Base-by-base conservation (phyloP, 1,140 invertebrate genomes). In the Listronotus oregonensis region DNA sequence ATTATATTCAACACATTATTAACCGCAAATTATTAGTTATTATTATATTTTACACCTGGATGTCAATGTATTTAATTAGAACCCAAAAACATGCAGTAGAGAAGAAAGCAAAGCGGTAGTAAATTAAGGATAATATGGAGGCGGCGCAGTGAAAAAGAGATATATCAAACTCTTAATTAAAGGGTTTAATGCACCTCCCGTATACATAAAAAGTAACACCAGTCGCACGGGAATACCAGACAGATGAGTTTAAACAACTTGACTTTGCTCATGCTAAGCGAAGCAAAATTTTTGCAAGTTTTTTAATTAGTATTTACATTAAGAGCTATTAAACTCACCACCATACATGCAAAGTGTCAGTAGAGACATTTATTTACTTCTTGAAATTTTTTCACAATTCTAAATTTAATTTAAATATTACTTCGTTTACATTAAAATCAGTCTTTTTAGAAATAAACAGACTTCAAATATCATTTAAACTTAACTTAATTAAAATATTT, bases 211-310 rank as follows among this genome's bases (percentile, higher is more conserved):
- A 34, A 46, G 37, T 46, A 58, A 67, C 72, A 75, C 65, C 73
- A 79, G 73, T 75, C 75, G 77, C 77, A 80, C 79, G 68, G 73
- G 66, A 71, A 75, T 76, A 73, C 78, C 73, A 77, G 69, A 78
- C 76, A 79, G 76, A 80, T 75, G 76, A 81, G 76, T 70, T 44
- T 49, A 43, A 68, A 67, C 72, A 73, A 75, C 70, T 74, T 74
- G 72, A 74, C 68, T 74, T 75, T 73, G 67, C 70, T 68, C 72
- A 76, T 75, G 75, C 75, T 66, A 60, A 73, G 68, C 63, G 49
- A 65, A 70, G 56, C 57, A 34, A 57, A 47, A 50, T 64, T 64
- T 54, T 51, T 64, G 50, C 61, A 46, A 27, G 50, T 52, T 52
- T 52, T 34, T 31, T 6, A 11, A 15, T 50, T 50, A 18, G 17